Percentiles rank a stretch among this genome's conserved stretches.
Conservation (phyloP, 92 coral and sea anemone genomes). For the Palythoa grandis region DNA sequence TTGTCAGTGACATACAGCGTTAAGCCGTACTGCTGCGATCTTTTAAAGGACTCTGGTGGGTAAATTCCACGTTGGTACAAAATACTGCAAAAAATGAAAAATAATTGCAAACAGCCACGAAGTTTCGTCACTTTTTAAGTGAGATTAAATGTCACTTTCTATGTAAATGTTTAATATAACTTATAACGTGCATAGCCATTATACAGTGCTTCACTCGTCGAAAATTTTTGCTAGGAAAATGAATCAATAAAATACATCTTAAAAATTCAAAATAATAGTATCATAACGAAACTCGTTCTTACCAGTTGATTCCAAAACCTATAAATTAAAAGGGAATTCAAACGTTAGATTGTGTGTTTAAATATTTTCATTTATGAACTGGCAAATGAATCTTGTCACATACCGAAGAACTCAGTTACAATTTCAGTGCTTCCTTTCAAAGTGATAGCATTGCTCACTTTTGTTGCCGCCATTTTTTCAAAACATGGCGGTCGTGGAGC, state of each 20-base stretch:
- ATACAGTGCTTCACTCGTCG: not conserved
- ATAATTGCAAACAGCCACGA: not conserved
- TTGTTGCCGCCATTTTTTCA: constrained; percentile 98
- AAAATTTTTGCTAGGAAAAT: not conserved
- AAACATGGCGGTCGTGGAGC: not conserved
- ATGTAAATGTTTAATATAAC: too few species aligned
- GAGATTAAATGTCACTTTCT: not conserved
- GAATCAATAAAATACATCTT: not conserved
- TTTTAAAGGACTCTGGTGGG: constrained; percentile 87
- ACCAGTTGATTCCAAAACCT: constrained; percentile 98
- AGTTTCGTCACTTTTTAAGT: not conserved
- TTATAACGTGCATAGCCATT: too few species aligned
- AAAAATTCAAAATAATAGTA: not conserved
- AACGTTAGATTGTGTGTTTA: not conserved
- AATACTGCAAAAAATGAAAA: constrained; percentile 62
- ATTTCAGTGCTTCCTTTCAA: constrained; percentile 95
- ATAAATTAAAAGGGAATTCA: constrained; percentile 33
- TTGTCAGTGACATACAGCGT: constrained; percentile 85
- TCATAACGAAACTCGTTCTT: not conserved
- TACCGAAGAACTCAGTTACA: constrained; percentile 97
- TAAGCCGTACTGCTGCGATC: constrained; percentile 85
- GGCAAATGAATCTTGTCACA: not conserved
- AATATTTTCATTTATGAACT: not conserved
- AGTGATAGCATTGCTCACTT: constrained; percentile 80
- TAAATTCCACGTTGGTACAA: constrained; percentile 94